Base-by-base conservation (phyloP, 2,113 vertebrate genomes). In the Saguinus midas region DNA sequence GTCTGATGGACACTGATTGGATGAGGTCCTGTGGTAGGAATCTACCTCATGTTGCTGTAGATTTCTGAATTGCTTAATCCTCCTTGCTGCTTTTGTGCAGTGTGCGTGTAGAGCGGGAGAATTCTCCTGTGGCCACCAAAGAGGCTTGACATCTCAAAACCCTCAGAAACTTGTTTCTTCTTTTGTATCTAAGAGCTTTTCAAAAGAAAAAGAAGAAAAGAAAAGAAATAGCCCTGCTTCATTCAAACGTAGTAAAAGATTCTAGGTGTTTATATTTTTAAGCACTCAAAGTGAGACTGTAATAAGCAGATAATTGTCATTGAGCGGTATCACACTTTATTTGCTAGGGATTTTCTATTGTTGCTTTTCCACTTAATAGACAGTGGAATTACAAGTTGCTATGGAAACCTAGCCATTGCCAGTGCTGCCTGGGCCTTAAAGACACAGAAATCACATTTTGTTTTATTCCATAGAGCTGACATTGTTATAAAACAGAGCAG, bases 261-360 rank as follows among this genome's bases (percentile, higher is more conserved):
- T 80, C 68, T 64, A 70, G 79, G 35, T 94, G 43, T 91, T 89
- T 55, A n/a, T 50, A 18, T 66, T 94, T 93, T 87, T 40, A 75
- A 70, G 70, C 4, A 4, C 58, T 72, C 45, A 66, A 52, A 87
- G 35, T 37, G 50, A 85, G 55, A 29, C 55, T 32, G 21, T 58
- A 50, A 78, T 82, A 95, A 91, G 83, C 68, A 76, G 50, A 18
- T 76, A 66, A 45, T 78, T 82, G 92, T 96, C 45, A 66, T 17
- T 55, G 57, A 91, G 86, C 52, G 52, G 48, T 48, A 73, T 76
- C 80, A 57, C 17, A 48, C 78, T 94, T 96, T 81, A 68, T 96
- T 88, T 97, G 87, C 48, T 95, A 52, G 85, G 75, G 72, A 86
- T 91, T 97, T 90, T 52, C 84, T 95, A 37, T 76, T 93, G 86